Evolutionary conservation across 1,140 invertebrate species (phyloP), one percentile per base, ranked within the genome.

Genomic region (Lamellibrachia luymesi): DNA sequence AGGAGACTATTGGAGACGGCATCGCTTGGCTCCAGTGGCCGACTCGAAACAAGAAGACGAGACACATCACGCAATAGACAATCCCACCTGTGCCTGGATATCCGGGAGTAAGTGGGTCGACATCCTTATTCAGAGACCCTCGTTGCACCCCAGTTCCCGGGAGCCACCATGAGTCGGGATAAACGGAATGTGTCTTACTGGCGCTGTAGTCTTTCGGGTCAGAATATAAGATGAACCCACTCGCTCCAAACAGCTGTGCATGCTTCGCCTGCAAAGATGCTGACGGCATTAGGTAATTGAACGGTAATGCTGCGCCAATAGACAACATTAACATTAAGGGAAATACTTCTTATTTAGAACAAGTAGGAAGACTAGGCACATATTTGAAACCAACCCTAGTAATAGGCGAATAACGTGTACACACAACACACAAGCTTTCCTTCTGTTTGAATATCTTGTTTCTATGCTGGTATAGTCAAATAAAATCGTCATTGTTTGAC

Each of bases 111-210:
- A 95, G 94, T 6, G 97, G 97, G 94, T 97, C 97, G 0, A 97
- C 97, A 90, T 90, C 13, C 64, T 95, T 25, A 95, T 96, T 49
- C 94, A 93, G 22, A 96, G 96, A 94, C 50, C 96, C 97, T 92
- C 96, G 94, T 94, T 96, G 95, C 22, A 97, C 95, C 2, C 96
- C 97, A 90, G 96, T 95, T 6, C 94, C 94, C 10, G 97, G 97
- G 38, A 97, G 94, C 95, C 96, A 97, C 94, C 96, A 96, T 0
- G 96, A 95, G 56, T 96, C 94, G 2, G 97, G 97, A 94, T 97
- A 97, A 6, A 96, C 95, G 25, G 93, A 94, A 22, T 93, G 92
- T 22, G 90, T n/a, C 93, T 93, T 64, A 94, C 92, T 90, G 92
- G 94, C 92, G 52, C 50, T 92, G 94, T 96, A 97, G 93, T 97